These are phyloP conservation scores for Clinocottus analis DNA, from an alignment of 2,113 vertebrate species.

Conservation along the genomic window DNA sequence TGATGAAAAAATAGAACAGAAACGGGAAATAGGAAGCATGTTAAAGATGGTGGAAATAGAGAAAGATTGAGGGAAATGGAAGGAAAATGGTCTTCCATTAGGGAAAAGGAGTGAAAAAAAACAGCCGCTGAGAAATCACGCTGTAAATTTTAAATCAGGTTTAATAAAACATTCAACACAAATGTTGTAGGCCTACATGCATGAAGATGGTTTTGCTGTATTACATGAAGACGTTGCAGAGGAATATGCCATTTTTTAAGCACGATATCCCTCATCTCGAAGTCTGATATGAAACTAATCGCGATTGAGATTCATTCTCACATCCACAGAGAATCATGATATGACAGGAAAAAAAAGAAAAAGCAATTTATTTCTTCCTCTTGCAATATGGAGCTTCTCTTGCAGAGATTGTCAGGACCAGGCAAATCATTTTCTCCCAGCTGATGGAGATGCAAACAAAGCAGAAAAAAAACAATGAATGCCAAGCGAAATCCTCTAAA, in stretches of 20 bases:
- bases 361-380: slow-evolving; percentile 74
- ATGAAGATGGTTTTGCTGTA: background rate
- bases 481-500: slow-evolving; percentile 69
- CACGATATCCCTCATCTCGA: slow-evolving; percentile 19
- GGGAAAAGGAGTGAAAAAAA: background rate
- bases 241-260: slow-evolving; percentile 4
- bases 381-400: slow-evolving; percentile 57
- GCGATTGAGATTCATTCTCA: slow-evolving; percentile 60
- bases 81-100: slow-evolving; percentile 10
- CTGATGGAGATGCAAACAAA: slow-evolving; percentile 79
- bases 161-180: slow-evolving; percentile 6
- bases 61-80: background rate
- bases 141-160: slow-evolving; percentile 20
- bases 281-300: slow-evolving; percentile 54
- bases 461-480: slow-evolving; percentile 81
- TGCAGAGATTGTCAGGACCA: slow-evolving; percentile 54
- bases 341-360: slow-evolving; percentile 33
- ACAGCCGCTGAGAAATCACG: background rate
- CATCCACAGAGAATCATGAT: slow-evolving; percentile 37
- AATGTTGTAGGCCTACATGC: background rate
- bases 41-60: background rate
- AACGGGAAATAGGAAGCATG: background rate
- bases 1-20: slow-evolving; percentile 7
- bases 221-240: slow-evolving; percentile 1
- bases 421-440: slow-evolving; percentile 69